Conservation (phyloP, 1,140 invertebrate species). For the Aphelinus atriplicis region DNA sequence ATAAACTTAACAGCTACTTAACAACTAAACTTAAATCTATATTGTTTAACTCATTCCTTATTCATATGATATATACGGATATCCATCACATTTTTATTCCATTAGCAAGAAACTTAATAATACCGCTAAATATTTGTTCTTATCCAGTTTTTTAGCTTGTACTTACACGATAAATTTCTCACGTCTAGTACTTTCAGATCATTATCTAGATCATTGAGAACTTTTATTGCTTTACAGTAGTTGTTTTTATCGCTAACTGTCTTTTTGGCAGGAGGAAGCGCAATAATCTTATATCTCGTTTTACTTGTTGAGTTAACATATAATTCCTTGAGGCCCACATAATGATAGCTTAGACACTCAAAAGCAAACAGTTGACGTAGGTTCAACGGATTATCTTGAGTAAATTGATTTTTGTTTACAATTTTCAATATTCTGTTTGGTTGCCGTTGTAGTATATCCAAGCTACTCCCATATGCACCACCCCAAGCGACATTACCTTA, state of each 20-base stretch:
- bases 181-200: not conserved
- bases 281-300: not conserved
- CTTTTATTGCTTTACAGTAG: not conserved
- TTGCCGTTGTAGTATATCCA: not conserved
- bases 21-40: too few relatives aligned
- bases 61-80: too few relatives aligned
- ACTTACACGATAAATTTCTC: too few relatives aligned
- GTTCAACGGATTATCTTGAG: not conserved
- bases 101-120: too few relatives aligned
- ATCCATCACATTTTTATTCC: too few relatives aligned
- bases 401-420: too few relatives aligned
- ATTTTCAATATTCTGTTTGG: not conserved
- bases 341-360: not conserved
- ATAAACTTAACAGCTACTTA: too few relatives aligned
- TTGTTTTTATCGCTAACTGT: constrained; percentile 1
- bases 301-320: not conserved
- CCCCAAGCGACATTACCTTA: constrained; percentile 1
- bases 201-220: too few relatives aligned
- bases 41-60: too few relatives aligned
- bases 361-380: not conserved
- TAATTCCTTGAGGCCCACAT: not conserved
- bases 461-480: not conserved
- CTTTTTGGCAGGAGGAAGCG: not conserved
- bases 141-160: too few relatives aligned
- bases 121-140: too few relatives aligned